A percentile compares a stretch with the other conserved stretches of the same genome.
These are phyloP conservation scores for Lasioglossum morio DNA, from an alignment of 2,888 invertebrate species.

Conservation along the genomic window DNA sequence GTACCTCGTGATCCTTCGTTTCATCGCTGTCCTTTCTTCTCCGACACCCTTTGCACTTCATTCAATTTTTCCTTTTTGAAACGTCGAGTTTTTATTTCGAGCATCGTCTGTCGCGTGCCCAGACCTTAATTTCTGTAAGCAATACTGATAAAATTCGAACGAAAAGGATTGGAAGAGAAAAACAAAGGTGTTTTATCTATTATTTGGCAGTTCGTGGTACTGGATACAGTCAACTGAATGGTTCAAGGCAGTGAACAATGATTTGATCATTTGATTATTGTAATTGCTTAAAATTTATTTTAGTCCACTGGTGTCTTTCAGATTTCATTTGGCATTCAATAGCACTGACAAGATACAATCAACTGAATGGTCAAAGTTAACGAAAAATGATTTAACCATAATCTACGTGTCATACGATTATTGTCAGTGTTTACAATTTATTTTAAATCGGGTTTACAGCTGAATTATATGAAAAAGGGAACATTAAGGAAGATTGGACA, in stretches of 20 bases:
- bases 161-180: background rate
- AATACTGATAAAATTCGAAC: background rate
- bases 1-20: conserved; percentile 34
- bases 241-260: background rate
- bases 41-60: conserved; percentile 18
- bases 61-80: conserved; percentile 19
- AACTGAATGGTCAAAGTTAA: background rate
- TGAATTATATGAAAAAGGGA: background rate
- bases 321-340: background rate
- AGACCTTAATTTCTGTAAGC: conserved; percentile 46
- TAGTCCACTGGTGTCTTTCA: background rate
- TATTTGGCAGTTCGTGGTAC: background rate
- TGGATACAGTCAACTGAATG: background rate
- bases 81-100: conserved; percentile 19
- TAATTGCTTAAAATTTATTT: background rate
- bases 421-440: too few species aligned
- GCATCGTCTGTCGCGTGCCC: conserved; percentile 12
- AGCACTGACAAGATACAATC: background rate
- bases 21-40: conserved; percentile 27
- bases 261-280: background rate
- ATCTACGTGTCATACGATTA: too few species aligned
- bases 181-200: background rate
- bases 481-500: background rate
- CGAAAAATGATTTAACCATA: too few species aligned
- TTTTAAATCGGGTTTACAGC: background rate